Base-by-base conservation (phyloP, 2,888 invertebrate species). In the Zhengitettix transpicula region DNA sequence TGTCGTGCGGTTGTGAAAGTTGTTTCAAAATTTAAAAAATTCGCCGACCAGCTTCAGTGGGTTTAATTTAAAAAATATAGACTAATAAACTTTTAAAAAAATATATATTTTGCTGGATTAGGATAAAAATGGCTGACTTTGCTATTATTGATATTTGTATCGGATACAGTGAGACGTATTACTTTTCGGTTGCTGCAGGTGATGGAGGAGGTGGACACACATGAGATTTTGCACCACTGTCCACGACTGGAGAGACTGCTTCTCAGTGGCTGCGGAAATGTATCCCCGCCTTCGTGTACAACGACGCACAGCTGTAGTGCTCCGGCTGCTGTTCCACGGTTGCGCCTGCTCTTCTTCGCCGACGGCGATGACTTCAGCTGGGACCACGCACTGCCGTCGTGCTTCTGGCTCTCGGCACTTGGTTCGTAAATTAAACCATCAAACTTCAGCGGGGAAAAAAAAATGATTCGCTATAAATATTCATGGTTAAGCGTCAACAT, bases 301-400 rank as follows among this genome's bases (percentile, higher is more conserved):
- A 53, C 28, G 42, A 56, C 54, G n/a, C 55, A 55, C 53, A 42
- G 57, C 56, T 62, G 62, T 56, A 40, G 14, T 2, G 47, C 58
- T 28, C 52, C 55, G 1, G 52, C 40, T 15, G 44, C 47, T 10
- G 14, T 52, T 12, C 28, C 53, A 28, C 56, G 59, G 14, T 63
- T 69, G 47, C 62, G 62, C 9, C 63, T 65, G 42, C 63, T 69
- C 41, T 69, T 69, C 64, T 69, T 67, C 62, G 69, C 68, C 16
- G 69, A 69, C 61, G 68, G 69, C 1, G 69, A 69, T 58, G 69
- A 69, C 64, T 69, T 69, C 65, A 68, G 68, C 60, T 68, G 68
- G 68, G 67, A 68, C 56, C 69, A 69, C 62, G 64, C 63, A 28
- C 65, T 67, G 40, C 69, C 69, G 1, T 66, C 66, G 53, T 69